Evolutionary conservation across 2,888 invertebrate species (phyloP), one percentile per base, ranked within the genome.

Genomic region (Eupithecia pulchellata): DNA sequence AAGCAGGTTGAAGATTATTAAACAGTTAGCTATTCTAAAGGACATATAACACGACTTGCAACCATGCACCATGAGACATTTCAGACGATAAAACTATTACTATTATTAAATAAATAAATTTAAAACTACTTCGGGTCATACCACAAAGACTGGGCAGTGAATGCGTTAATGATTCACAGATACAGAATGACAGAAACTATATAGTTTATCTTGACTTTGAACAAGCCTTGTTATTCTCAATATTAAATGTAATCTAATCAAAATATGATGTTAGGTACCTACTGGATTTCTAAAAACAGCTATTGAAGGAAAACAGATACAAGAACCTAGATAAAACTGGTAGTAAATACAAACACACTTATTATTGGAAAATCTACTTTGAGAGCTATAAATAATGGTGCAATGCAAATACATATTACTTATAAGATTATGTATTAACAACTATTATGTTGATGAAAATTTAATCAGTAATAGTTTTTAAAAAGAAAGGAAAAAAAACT

Each of bases 21-120:
- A 77, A 77, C 70, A 76, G 75, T 79, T 66, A 79, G 75, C 47
- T 77, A 71, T 66, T 62, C 60, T 36, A n/a, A 66, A 70, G 69
- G 66, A 75, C 71, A 63, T n/a, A 65, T 65, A 69, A 11, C 42
- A 17, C 29, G 55, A 34, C 30, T 71, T 68, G 65, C 68, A 27
- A 57, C 60, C 60, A 62, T 75, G 57, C 72, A 71, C 60, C 58
- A 66, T 67, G 36, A 61, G 39, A 72, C 30, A 17, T 47, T 64
- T 62, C 25, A 63, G 17, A 34, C 20, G 25, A 52, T 32, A 55
- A 30, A 66, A 55, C 57, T n/a, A 14, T n/a, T 63, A 58, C 39
- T 68, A 1, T 27, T 60, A 47, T 36, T n/a, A 58, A 8, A 36
- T 52, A 8, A 42, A n/a, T 42, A 1, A n/a, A 39, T 14, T 14